Percentiles rank a stretch among this genome's conserved stretches.
phyloP scores from a whole-genome alignment of 2,888 invertebrate genomes.

The Nymphalis c-album region DNA sequence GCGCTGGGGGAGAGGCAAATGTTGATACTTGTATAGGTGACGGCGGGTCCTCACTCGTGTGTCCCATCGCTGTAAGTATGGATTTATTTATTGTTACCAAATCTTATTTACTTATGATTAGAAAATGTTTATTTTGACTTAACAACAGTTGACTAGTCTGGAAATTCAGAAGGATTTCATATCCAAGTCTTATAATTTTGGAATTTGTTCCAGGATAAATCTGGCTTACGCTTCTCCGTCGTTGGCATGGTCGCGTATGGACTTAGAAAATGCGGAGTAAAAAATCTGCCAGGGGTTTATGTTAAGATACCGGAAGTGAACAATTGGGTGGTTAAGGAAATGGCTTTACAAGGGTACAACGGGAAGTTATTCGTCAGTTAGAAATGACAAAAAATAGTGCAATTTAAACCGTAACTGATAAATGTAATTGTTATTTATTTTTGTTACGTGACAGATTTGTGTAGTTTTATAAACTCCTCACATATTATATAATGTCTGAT shows the following conservation, averaged over 20 bases:
- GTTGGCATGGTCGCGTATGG: conserved; percentile 43
- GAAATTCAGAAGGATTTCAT: no score
- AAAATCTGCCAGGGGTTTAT: conserved; percentile 36
- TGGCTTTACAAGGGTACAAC: conserved; percentile 23
- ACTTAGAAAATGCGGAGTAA: conserved; percentile 31
- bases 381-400: no score
- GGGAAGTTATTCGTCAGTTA: background rate
- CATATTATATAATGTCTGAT: no score
- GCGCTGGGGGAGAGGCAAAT: conserved; percentile 86
- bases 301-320: conserved; percentile 35
- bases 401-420: no score
- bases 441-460: no score
- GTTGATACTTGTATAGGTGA: conserved; percentile 86
- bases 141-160: no score
- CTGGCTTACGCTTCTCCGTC: conserved; percentile 28
- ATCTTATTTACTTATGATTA: no score
- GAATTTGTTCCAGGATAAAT: conserved; percentile 15
- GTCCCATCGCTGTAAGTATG: conserved; percentile 70
- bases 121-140: no score
- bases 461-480: no score
- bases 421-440: no score
- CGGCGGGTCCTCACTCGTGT: conserved; percentile 87
- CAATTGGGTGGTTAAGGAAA: conserved; percentile 36
- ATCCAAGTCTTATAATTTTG: no score
- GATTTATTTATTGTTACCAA: no score